Conservation (phyloP, 2,888 invertebrate genomes). For the Drosophila ezoana region DNA sequence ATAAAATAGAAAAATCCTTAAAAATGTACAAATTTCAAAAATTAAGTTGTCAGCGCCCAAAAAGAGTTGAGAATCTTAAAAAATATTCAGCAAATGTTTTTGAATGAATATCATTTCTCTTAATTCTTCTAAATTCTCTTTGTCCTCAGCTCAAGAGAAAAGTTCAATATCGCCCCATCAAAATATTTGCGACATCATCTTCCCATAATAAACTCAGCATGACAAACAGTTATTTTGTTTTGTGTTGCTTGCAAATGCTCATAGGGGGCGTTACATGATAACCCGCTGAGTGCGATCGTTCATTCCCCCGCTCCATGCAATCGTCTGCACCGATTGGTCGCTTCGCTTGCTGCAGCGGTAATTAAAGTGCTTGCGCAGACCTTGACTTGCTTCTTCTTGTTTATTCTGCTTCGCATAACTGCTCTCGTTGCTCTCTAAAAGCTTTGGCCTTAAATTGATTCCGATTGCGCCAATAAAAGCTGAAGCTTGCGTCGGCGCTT, state of each 20-base stretch:
- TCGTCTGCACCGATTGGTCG: constrained; percentile 15
- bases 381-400: constrained; percentile 63
- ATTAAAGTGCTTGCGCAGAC: constrained; percentile 63
- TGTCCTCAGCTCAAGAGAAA: neutral
- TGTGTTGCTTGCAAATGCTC: constrained; percentile 4
- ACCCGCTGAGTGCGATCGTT: constrained; percentile 33
- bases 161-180: constrained; percentile 1
- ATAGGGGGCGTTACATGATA: constrained; percentile 31
- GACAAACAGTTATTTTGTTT: constrained; percentile 15
- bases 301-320: neutral
- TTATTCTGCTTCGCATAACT: neutral
- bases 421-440: constrained; percentile 21
- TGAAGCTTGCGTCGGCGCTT: constrained; percentile 25
- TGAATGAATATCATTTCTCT: too few species aligned
- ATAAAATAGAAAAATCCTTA: too few species aligned
- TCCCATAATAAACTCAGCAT: constrained; percentile 40
- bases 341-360: constrained; percentile 47
- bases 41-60: neutral
- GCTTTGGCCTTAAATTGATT: constrained; percentile 49
- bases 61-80: too few species aligned
- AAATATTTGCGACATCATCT: constrained; percentile 9
- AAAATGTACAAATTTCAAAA: neutral
- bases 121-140: neutral
- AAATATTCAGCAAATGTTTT: too few species aligned
- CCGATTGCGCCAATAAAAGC: constrained; percentile 30